phyloP scores from a whole-genome alignment of 2,888 invertebrate genomes.

The Neria commutata region DNA sequence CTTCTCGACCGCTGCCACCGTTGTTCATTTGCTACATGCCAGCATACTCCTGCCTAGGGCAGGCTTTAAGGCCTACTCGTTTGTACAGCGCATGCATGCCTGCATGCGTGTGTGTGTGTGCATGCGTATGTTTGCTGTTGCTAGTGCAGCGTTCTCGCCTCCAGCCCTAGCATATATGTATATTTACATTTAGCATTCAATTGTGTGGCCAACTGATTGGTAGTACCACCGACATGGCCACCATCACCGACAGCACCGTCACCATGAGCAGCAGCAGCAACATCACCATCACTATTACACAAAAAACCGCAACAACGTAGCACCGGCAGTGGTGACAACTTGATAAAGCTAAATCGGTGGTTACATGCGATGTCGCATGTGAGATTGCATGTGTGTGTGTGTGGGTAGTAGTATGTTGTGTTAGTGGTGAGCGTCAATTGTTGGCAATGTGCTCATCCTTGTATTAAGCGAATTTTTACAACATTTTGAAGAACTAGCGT shows the following conservation, averaged over 20 bases:
- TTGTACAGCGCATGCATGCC: background rate
- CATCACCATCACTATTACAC: constrained; percentile 32
- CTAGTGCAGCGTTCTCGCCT: background rate
- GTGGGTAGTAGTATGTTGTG: background rate
- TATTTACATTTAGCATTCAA: constrained; percentile 39
- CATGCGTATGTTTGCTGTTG: constrained; percentile 1
- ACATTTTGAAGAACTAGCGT: too few species aligned
- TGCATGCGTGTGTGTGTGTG: background rate
- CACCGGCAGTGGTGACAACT: constrained; percentile 42
- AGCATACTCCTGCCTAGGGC: background rate
- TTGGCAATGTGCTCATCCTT: background rate
- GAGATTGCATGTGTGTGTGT: constrained; percentile 1
- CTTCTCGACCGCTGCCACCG: too few species aligned
- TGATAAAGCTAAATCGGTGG: constrained; percentile 37
- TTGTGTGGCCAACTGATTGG: constrained; percentile 37
- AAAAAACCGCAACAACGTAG: constrained; percentile 29
- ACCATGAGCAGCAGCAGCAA: too few species aligned
- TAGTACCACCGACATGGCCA: too few species aligned
- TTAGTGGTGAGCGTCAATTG: too few species aligned
- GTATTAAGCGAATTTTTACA: too few species aligned
- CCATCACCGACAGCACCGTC: too few species aligned
- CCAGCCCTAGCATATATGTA: constrained; percentile 7
- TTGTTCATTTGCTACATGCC: too few species aligned
- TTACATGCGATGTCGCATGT: constrained; percentile 29
- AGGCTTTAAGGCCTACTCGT: background rate